A percentile compares a stretch with the other conserved stretches of the same genome.
Conservation (phyloP, 92 coral and sea anemone genomes). For the Paramuricea clavata region DNA sequence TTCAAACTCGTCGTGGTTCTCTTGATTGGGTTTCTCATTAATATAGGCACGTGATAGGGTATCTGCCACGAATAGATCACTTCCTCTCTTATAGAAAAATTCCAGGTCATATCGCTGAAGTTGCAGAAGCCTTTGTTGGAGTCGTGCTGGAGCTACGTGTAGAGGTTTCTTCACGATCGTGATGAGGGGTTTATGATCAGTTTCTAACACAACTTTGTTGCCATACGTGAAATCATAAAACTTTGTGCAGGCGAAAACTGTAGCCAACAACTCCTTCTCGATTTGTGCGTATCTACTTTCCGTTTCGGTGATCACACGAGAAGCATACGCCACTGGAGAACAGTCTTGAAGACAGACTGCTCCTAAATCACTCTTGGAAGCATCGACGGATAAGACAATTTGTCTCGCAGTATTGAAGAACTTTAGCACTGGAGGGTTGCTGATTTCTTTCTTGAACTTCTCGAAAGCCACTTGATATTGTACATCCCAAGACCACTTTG, state of each 20-base stretch:
- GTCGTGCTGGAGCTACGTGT: constrained; percentile 45
- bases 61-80: constrained; percentile 31
- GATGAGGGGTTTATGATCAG: constrained; percentile 63
- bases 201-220: constrained; percentile 50
- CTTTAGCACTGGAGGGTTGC: constrained; percentile 51
- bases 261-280: constrained; percentile 53
- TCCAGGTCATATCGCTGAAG: constrained; percentile 48
- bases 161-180: constrained; percentile 57
- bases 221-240: constrained; percentile 50
- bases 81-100: constrained; percentile 40
- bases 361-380: constrained; percentile 60
- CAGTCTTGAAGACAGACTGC: constrained; percentile 46
- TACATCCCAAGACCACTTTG: constrained; percentile 19
- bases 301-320: constrained; percentile 49
- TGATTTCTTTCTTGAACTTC: constrained; percentile 47
- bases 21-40: constrained; percentile 21
- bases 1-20: constrained; percentile 22
- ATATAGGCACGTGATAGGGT: constrained; percentile 48
- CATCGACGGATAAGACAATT: constrained; percentile 40
- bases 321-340: constrained; percentile 43
- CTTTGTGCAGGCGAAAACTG: constrained; percentile 40
- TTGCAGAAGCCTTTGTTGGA: constrained; percentile 50
- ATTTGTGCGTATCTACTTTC: constrained; percentile 49
- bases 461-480: constrained; percentile 42
- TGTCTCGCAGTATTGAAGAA: constrained; percentile 36